Conservation (phyloP, 2,113 vertebrate species). For the Gambusia holbrooki region DNA sequence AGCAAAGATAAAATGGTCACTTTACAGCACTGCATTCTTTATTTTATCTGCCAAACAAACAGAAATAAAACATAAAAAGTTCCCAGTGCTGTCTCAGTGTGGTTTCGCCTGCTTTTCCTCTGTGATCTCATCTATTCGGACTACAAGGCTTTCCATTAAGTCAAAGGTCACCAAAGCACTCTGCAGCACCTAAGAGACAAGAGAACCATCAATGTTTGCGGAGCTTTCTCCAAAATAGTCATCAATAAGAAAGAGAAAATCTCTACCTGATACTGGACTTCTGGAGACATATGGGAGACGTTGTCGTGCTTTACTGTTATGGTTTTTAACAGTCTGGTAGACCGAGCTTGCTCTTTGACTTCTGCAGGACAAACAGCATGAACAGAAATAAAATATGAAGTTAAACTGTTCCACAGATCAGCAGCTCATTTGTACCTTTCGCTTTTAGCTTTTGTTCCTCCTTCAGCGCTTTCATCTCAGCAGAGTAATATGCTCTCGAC, state of each 20-base stretch:
- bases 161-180: slow-evolving; percentile 94
- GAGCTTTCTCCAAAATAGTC: neutral
- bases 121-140: slow-evolving; percentile 90
- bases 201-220: neutral
- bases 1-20: neutral
- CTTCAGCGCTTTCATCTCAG: slow-evolving; percentile 86
- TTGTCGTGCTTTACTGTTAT: slow-evolving; percentile 79
- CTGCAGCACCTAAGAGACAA: slow-evolving; percentile 85
- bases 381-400: neutral
- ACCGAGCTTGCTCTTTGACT: slow-evolving; percentile 61
- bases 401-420: neutral
- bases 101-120: slow-evolving; percentile 79
- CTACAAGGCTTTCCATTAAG: slow-evolving; percentile 93
- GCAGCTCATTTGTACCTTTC: slow-evolving; percentile 55
- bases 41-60: neutral
- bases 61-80: slow-evolving; percentile 17
- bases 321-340: slow-evolving; percentile 40
- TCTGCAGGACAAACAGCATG: slow-evolving; percentile 43
- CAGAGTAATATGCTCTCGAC: slow-evolving; percentile 88
- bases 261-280: slow-evolving; percentile 88
- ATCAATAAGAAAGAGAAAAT: neutral
- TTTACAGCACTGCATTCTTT: neutral
- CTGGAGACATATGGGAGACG: slow-evolving; percentile 83
- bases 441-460: slow-evolving; percentile 84
- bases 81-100: neutral